Evolutionary conservation across 2,797 vertebrate species (phyloP).

Genomic region (Lacerta agilis): DNA sequence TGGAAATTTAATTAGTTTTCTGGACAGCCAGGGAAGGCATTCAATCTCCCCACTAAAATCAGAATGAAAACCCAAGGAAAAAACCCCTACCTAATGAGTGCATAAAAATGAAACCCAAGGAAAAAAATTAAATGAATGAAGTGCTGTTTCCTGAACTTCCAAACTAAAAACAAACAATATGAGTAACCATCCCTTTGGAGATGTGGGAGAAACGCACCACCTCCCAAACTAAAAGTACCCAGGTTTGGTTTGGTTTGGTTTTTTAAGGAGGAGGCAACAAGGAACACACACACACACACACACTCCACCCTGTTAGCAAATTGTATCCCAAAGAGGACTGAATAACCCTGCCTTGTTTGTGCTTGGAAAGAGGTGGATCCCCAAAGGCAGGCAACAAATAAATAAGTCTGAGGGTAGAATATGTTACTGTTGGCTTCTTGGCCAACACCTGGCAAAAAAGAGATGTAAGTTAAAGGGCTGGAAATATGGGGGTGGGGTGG

Average conservation of each 20-base stretch:
- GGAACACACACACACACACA: slow-evolving; percentile 7
- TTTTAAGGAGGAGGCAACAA: not conserved
- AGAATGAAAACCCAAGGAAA: not conserved
- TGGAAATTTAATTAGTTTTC: not conserved
- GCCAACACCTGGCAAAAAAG: too few relatives aligned
- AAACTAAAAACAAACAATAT: not conserved
- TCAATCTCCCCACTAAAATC: not conserved
- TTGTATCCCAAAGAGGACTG: slow-evolving; percentile 53
- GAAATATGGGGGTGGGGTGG: too few relatives aligned
- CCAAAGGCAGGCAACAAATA: not conserved
- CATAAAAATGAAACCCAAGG: not conserved
- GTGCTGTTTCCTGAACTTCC: not conserved
- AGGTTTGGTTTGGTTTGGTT: not conserved
- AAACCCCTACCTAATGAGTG: not conserved
- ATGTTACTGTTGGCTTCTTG: too few relatives aligned
- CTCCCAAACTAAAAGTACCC: slow-evolving; percentile 25
- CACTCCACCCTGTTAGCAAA: slow-evolving; percentile 42
- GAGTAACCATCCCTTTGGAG: not conserved
- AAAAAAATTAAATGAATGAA: not conserved
- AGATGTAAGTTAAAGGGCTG: too few relatives aligned
- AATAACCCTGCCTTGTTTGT: slow-evolving; percentile 54
- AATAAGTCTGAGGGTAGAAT: not conserved
- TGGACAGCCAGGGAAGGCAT: not conserved
- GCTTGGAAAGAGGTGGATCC: not conserved
- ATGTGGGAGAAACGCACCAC: not conserved